These are phyloP conservation scores for Hirtodrosophila cameraria DNA, from an alignment of 2,888 invertebrate genomes.

Conservation along the genomic window DNA sequence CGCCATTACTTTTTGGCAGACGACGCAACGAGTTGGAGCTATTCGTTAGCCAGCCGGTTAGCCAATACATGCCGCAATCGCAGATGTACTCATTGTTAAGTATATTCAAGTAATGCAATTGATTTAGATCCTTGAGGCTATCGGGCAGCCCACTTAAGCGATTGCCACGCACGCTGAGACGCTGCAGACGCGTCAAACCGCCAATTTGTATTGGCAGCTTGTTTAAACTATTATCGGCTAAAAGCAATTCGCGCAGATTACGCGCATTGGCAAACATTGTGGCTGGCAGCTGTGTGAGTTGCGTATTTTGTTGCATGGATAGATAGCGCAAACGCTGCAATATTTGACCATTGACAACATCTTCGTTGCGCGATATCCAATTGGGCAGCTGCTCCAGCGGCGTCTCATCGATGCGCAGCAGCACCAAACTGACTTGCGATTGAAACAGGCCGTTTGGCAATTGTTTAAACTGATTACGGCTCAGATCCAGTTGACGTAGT, in stretches of 20 bases:
- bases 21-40: conserved; percentile 59
- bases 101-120: conserved; percentile 88
- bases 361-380: conserved; percentile 85
- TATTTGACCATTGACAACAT: conserved; percentile 70
- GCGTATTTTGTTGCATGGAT: conserved; percentile 87
- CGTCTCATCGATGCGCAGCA: conserved; percentile 88
- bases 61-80: conserved; percentile 94
- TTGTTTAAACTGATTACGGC: conserved; percentile 85
- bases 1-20: conserved; percentile 83
- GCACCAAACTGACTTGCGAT: conserved; percentile 86
- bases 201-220: conserved; percentile 85
- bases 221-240: conserved; percentile 88
- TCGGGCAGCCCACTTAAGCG: conserved; percentile 89
- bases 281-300: conserved; percentile 87
- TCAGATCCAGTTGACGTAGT: conserved; percentile 86
- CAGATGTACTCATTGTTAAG: conserved; percentile 92
- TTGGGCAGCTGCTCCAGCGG: conserved; percentile 86
- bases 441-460: conserved; percentile 88
- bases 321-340: conserved; percentile 88
- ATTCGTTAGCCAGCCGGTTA: conserved; percentile 86
- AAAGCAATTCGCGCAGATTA: conserved; percentile 87
- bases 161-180: conserved; percentile 89
- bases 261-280: conserved; percentile 87
- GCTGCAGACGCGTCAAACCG: conserved; percentile 85
- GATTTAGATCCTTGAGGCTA: conserved; percentile 87